Percentiles rank a stretch among this genome's conserved stretches.
phyloP scores from a whole-genome alignment of 2,888 invertebrate genomes.

The Entomobrya multifasciata region DNA sequence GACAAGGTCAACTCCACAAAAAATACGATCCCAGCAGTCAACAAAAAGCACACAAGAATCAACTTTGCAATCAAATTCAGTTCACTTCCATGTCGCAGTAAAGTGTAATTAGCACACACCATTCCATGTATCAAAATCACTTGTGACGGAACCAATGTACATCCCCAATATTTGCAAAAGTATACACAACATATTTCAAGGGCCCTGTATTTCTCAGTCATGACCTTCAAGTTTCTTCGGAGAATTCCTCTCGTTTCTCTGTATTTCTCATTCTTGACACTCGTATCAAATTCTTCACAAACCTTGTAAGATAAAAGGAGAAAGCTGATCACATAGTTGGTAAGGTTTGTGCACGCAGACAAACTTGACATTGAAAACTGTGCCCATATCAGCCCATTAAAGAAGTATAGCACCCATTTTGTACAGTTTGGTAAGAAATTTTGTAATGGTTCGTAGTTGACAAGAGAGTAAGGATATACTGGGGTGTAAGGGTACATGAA shows the following conservation, averaged over 20 bases:
- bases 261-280: too few relatives aligned
- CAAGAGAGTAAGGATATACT: background rate
- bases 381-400: background rate
- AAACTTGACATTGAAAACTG: background rate
- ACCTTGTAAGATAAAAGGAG: background rate
- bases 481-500: background rate
- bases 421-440: background rate
- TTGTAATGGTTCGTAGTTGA: background rate
- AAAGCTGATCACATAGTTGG: background rate
- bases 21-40: background rate
- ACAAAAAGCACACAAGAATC: background rate
- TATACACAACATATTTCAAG: background rate
- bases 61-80: background rate
- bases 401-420: background rate
- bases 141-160: background rate
- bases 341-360: background rate
- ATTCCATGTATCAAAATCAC: background rate
- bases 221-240: background rate
- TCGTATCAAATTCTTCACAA: background rate
- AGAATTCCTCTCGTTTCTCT: background rate
- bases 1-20: background rate
- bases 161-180: background rate
- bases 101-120: background rate
- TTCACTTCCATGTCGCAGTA: background rate
- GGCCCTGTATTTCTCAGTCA: background rate